These are phyloP conservation scores for Acridotheres tristis DNA, from an alignment of 2,797 vertebrate genomes.

Conservation along the genomic window DNA sequence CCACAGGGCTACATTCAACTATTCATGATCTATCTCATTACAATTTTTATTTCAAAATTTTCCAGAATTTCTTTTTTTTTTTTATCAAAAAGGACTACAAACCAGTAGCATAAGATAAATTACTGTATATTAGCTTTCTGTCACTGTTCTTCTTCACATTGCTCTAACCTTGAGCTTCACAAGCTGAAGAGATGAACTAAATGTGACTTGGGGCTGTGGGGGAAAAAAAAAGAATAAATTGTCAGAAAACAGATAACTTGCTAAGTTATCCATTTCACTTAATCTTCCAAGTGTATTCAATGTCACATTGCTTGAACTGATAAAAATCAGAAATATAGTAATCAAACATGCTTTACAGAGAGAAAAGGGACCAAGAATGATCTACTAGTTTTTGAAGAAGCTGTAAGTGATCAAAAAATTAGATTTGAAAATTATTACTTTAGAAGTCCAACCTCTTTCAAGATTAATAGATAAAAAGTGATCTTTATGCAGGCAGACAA, in stretches of 20 bases:
- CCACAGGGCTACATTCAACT: background rate
- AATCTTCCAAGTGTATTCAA: background rate
- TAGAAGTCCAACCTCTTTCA: background rate
- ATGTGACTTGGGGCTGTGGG: background rate
- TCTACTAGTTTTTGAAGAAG: background rate
- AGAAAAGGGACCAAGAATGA: background rate
- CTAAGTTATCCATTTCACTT: constrained; percentile 1
- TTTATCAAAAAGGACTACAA: background rate
- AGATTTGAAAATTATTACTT: background rate
- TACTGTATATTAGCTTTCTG: background rate
- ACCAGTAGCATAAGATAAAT: background rate
- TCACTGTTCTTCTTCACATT: constrained; percentile 13
- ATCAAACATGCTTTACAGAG: background rate
- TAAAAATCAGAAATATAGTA: background rate
- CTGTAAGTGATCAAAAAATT: background rate
- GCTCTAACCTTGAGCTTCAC: constrained; percentile 22
- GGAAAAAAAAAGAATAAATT: background rate
- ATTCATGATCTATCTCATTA: background rate
- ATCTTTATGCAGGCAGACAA: background rate
- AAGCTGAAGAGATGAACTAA: background rate
- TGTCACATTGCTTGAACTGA: background rate
- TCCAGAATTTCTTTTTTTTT: background rate
- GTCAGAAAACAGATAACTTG: constrained; percentile 2
- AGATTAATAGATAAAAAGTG: background rate
- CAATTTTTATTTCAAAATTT: background rate